These are phyloP conservation scores for Philotrypesis tridentata DNA, from an alignment of 1,140 invertebrate species.

Conservation along the genomic window DNA sequence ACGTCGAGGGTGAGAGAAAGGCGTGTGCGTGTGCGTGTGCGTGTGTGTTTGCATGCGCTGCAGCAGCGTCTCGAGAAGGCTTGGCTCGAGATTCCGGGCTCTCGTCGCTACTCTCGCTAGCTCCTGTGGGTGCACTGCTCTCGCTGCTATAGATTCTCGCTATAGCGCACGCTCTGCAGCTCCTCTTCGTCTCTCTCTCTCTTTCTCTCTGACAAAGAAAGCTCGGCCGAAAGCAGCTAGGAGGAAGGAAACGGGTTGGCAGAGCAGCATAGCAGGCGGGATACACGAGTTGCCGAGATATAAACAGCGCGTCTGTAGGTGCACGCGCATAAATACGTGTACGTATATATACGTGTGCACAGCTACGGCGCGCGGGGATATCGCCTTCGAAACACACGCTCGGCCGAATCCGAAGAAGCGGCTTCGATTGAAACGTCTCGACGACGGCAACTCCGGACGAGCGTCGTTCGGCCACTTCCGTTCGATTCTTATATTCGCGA, in stretches of 20 bases:
- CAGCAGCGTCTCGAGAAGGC: not conserved
- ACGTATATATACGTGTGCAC: too few species aligned
- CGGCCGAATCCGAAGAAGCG: slow-evolving; percentile 51
- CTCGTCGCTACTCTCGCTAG: not conserved
- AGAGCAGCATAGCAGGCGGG: too few species aligned
- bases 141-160: not conserved
- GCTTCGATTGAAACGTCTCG: slow-evolving; percentile 55
- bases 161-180: not conserved
- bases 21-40: not conserved
- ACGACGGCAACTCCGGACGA: slow-evolving; percentile 26
- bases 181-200: not conserved
- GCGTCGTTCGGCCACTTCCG: slow-evolving; percentile 26
- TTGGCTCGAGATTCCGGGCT: slow-evolving; percentile 36
- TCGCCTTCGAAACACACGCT: slow-evolving; percentile 53
- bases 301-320: not conserved
- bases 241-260: not conserved
- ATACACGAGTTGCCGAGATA: not conserved
- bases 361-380: not conserved
- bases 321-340: not conserved
- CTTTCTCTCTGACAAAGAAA: slow-evolving; percentile 35
- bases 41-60: not conserved
- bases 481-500: not conserved
- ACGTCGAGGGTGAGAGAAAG: not conserved
- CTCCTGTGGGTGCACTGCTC: not conserved
- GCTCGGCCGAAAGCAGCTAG: not conserved